Base-by-base conservation (phyloP, 2,113 vertebrate genomes). In the Festucalex cinctus region DNA sequence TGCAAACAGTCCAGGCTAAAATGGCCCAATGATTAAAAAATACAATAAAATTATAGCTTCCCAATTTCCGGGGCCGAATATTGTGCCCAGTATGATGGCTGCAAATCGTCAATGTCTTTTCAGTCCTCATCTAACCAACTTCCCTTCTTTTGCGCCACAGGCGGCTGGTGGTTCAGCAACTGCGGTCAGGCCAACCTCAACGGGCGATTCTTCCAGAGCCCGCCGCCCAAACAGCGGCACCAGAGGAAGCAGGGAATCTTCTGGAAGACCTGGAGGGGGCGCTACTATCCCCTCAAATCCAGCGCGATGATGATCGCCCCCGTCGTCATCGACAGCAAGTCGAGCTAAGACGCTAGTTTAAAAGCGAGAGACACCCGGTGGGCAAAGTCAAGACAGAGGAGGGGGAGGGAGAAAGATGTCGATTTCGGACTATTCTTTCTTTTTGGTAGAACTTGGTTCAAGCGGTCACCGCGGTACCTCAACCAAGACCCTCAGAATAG, bases 161-260 rank as follows among this genome's bases (percentile, higher is more conserved):
- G 97, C 57, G 96, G 97, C 46, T 99, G 97, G 97, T 99, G 97
- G 97, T 99, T 99, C 67, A 97, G 94, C 71, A 94, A 93, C 73
- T 99, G 97, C 1, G 91, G 94, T 39, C 94, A 92, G 13, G 92
- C 95, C 81, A 99, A 93, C 84, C 77, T 93, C 20, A 99, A 99
- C 0, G 96, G 97, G 4, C 91, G 91, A 58, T 99, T 96, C 57
- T 98, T 98, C 79, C 91, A 73, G 66, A 95, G 91, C 72, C 91
- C 96, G 1, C 94, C 96, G 0, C 93, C 90, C 13, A 93, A 92
- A 66, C 94, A 96, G 76, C 85, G 95, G 68, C 94, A 94, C 4
- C 92, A 96, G 84, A 93, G 94, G 46, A 98, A 98, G 81, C 96
- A 96, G 77, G 93, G 95, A 9, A 94, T 97, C 83, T 98, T 98